Evolutionary conservation across 2,113 vertebrate species (phyloP).

Genomic region (Lota lota): DNA sequence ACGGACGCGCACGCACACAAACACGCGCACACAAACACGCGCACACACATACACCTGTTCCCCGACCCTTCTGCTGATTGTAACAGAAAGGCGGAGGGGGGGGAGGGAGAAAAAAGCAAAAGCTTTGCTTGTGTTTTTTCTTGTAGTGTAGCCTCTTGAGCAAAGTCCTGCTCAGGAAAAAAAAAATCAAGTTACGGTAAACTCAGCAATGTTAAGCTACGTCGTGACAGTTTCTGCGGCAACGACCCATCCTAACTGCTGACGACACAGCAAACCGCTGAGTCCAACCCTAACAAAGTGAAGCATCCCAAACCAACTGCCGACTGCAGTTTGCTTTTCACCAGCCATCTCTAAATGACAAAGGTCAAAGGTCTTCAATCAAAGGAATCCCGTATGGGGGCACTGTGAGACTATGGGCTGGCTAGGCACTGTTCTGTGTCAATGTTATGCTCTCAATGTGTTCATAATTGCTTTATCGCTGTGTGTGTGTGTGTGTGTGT

Average conservation of each 20-base stretch:
- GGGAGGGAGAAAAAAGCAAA: neutral
- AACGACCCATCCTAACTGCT: neutral
- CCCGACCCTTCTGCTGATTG: slow-evolving; percentile 1
- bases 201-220: neutral
- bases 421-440: too few relatives aligned
- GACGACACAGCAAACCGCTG: neutral
- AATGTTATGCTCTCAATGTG: too few relatives aligned
- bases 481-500: neutral
- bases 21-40: slow-evolving; percentile 12
- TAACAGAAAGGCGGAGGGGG: neutral
- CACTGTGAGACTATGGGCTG: too few relatives aligned
- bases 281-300: neutral
- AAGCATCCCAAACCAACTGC: neutral
- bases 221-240: neutral
- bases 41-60: slow-evolving; percentile 12
- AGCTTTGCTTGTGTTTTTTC: neutral
- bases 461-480: neutral
- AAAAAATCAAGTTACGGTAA: neutral
- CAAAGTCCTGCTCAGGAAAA: slow-evolving; percentile 3
- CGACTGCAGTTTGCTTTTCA: too few relatives aligned
- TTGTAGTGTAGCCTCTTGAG: neutral
- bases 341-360: too few relatives aligned
- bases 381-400: too few relatives aligned
- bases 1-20: slow-evolving; percentile 8
- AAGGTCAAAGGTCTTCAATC: too few relatives aligned